Base-by-base conservation (phyloP, 2,113 vertebrate species). In the Epinephelus moara region DNA sequence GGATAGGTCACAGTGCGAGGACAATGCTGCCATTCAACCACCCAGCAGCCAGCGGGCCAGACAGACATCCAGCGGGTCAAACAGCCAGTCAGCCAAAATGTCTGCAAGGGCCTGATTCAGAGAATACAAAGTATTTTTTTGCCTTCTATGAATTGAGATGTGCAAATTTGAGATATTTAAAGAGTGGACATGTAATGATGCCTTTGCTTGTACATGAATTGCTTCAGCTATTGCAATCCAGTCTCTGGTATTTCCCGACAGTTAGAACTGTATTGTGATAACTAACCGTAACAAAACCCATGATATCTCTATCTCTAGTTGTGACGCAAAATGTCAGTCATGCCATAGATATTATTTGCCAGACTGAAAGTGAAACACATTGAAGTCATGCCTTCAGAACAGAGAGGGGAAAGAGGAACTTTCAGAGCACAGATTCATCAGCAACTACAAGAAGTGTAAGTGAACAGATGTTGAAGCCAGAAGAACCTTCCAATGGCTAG, bases 21-120 rank as follows among this genome's bases (percentile, higher is more conserved):
- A 93, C 45, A 87, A 88, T 82, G 81, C 73, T 78, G 19, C 69
- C 30, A 86, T 91, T 92, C 67, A 90, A 33, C 47, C 60, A 67
- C 40, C 0, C n/a, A 17, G 17, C 45, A 42, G 45, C 19, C 55
- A 21, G 37, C 9, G 3, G 47, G 68, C 6, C 60, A 68, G 40
- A n/a, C 49, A 75, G 55, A 73, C 75, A 56, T 10, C 18, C 27
- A 60, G 45, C 33, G 0, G 40, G 57, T 86, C 75, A 74, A 7
- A 27, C 52, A 49, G 62, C 21, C 45, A 50, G 18, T 53, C 57
- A 49, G 62, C 21, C 52, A 50, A 13, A 47, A n/a, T 63, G 13
- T 63, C 67, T 23, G 21, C 60, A 52, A 27, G 57, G n/a, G 30
- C 27, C 6, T 40, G n/a, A 68, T 14, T 42, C 6, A 50, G 37